Evolutionary conservation across 64 coral and sea anemone genomes (phyloP).

Genomic region (Cladopsammia gracilis): DNA sequence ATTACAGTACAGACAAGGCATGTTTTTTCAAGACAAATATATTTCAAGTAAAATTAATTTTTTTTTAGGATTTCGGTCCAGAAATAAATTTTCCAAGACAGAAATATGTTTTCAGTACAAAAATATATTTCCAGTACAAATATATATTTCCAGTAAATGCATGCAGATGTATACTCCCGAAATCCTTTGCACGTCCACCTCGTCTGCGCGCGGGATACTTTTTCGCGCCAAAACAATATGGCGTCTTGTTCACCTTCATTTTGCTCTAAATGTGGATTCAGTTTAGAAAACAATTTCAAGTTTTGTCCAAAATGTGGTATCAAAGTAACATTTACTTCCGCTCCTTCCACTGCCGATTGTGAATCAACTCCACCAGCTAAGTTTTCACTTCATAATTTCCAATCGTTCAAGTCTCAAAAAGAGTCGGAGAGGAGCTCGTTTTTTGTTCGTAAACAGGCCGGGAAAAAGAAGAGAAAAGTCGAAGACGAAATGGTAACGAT

Average conservation of each 20-base stretch:
- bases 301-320: constrained; percentile 15
- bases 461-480: constrained; percentile 43
- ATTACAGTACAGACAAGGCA: neutral
- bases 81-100: neutral
- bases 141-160: neutral
- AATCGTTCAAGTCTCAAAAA: constrained; percentile 52
- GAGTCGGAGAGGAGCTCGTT: constrained; percentile 52
- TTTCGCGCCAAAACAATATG: too few species aligned
- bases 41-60: neutral
- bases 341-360: neutral
- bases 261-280: neutral
- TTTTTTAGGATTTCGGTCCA: neutral
- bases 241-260: neutral
- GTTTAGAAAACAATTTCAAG: neutral
- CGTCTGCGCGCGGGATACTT: too few species aligned
- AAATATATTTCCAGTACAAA: neutral
- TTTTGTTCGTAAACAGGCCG: neutral
- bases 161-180: too few species aligned
- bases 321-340: neutral
- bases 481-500: constrained; percentile 58
- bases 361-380: constrained; percentile 4
- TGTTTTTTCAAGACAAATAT: neutral
- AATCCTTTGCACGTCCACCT: too few species aligned
- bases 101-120: neutral
- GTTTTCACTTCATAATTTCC: constrained; percentile 38